These are phyloP conservation scores for Ichneumoninae sp. DNA, from an alignment of 2,888 invertebrate genomes.

Conservation along the genomic window DNA sequence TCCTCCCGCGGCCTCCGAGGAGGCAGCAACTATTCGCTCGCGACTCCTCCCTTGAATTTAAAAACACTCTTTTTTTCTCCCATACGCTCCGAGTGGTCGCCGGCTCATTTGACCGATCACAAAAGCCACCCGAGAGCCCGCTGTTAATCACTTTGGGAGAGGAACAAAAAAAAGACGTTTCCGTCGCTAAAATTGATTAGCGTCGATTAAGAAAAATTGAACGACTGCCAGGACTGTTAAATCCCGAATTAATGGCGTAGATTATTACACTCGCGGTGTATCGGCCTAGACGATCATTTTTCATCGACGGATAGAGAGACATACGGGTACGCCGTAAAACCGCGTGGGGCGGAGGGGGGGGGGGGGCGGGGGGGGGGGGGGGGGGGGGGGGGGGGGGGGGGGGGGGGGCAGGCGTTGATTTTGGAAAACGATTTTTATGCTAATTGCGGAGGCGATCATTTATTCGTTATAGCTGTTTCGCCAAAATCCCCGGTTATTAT, in stretches of 20 bases:
- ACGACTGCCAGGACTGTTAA: constrained; percentile 29
- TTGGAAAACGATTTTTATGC: constrained; percentile 46
- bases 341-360: neutral
- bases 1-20: constrained; percentile 49
- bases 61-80: neutral
- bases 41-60: constrained; percentile 2
- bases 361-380: neutral
- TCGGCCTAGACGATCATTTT: constrained; percentile 53
- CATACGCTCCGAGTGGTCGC: neutral
- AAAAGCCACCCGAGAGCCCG: constrained; percentile 8
- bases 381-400: neutral
- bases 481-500: constrained; percentile 40
- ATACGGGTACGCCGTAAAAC: neutral
- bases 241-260: constrained; percentile 38
- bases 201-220: constrained; percentile 56
- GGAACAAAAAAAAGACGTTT: neutral
- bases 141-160: neutral
- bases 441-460: constrained; percentile 60
- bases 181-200: constrained; percentile 38
- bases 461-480: constrained; percentile 41
- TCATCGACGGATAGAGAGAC: constrained; percentile 31
- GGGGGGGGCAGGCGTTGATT: constrained; percentile 4
- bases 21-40: constrained; percentile 30
- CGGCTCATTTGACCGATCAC: constrained; percentile 1
- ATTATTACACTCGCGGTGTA: constrained; percentile 37